Evolutionary conservation across 2,888 invertebrate species (phyloP).

Genomic region (Drosophila gaucha): DNA sequence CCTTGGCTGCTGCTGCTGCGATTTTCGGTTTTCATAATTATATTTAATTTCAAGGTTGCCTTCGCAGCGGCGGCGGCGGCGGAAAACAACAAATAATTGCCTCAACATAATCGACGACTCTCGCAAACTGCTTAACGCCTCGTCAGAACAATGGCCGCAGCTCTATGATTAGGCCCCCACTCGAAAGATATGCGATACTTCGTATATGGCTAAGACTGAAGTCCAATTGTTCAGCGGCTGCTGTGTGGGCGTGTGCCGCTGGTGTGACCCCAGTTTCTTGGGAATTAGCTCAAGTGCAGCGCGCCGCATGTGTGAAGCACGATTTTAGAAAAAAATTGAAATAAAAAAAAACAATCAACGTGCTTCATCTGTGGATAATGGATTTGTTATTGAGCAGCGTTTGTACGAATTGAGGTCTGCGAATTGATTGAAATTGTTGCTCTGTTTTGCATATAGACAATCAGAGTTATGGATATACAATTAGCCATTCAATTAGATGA

Average conservation of each 20-base stretch:
- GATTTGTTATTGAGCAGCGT: conserved; percentile 67
- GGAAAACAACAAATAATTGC: conserved; percentile 72
- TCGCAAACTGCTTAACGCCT: conserved; percentile 76
- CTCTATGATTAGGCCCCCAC: conserved; percentile 56
- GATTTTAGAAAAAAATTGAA: conserved; percentile 31
- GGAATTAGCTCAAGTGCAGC: conserved; percentile 76
- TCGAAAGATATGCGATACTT: conserved; percentile 25
- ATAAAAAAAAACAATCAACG: conserved; percentile 30
- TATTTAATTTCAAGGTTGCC: conserved; percentile 80
- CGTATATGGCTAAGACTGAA: conserved; percentile 25
- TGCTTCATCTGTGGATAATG: conserved; percentile 55
- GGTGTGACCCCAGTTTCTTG: conserved; percentile 53
- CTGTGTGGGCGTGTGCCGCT: conserved; percentile 46
- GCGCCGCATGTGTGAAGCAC: conserved; percentile 61
- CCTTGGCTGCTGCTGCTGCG: conserved; percentile 52
- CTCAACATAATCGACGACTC: conserved; percentile 57
- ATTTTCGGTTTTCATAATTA: conserved; percentile 70
- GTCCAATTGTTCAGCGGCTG: conserved; percentile 40
- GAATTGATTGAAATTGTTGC: conserved; percentile 45
- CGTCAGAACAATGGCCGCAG: conserved; percentile 73
- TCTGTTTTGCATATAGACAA: conserved; percentile 27
- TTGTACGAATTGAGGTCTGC: conserved; percentile 51
- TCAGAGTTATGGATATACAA: conserved; percentile 54
- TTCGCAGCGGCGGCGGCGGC: conserved; percentile 20
- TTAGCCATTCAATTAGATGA: conserved; percentile 33